Percentiles rank a stretch among this genome's conserved stretches.
phyloP scores from a whole-genome alignment of 2,113 vertebrate species.

The Columba janthina region DNA sequence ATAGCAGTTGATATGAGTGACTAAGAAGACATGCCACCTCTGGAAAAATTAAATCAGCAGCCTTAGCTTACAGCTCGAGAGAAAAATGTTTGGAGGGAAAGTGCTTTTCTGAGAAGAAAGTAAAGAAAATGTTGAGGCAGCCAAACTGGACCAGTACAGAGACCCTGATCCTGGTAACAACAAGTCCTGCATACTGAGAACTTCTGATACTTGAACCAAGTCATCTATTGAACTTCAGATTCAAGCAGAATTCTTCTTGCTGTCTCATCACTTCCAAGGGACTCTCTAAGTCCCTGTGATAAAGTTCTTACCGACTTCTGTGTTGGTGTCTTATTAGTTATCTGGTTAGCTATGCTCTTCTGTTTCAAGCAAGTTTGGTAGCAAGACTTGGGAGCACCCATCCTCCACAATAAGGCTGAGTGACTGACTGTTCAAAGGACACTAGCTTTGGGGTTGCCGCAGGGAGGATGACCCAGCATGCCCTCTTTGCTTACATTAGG shows the following conservation, averaged over 20 bases:
- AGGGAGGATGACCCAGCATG: not conserved
- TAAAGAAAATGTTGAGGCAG: not conserved
- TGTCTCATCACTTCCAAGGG: not conserved
- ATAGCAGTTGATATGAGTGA: not conserved
- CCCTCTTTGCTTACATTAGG: not conserved
- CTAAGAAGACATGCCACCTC: conserved; percentile 1
- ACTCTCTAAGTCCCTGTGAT: not conserved
- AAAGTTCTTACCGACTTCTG: not conserved
- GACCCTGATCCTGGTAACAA: not conserved
- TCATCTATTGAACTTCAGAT: not conserved
- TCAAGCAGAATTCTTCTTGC: not conserved
- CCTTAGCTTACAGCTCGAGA: not conserved
- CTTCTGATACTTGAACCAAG: not conserved
- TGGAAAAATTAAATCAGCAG: conserved; percentile 48
- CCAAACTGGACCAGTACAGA: not conserved
- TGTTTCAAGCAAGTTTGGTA: not conserved
- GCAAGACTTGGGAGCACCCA: not conserved
- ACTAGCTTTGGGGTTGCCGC: not conserved
- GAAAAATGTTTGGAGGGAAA: conserved; percentile 1
- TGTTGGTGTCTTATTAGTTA: not conserved
- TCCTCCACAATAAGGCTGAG: not conserved
- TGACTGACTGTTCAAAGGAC: not conserved
- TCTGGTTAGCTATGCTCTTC: not conserved
- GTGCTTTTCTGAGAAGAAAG: conserved; percentile 4
- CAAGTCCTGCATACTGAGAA: not conserved